Conservation (phyloP, 2,113 vertebrate species). For the Sylvietta virens region DNA sequence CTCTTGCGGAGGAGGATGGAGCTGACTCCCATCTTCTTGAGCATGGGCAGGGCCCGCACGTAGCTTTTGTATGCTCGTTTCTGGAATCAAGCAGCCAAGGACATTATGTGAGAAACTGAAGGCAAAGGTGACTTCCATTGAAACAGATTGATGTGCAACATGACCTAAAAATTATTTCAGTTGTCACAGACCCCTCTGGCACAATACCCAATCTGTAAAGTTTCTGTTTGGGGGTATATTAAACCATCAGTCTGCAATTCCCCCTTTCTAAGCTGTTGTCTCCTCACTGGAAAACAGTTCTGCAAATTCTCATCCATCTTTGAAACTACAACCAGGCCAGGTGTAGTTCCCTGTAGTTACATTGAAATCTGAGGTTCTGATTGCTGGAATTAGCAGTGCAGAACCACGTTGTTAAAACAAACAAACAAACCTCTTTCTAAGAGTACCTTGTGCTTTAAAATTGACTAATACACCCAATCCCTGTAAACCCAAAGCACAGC, state of each 20-base stretch:
- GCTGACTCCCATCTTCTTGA: conserved; percentile 94
- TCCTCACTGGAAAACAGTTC: not conserved
- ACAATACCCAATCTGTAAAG: not conserved
- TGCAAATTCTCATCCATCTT: not conserved
- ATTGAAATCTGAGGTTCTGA: not conserved
- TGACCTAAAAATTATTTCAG: not conserved
- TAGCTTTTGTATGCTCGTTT: conserved; percentile 98
- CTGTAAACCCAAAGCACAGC: not conserved
- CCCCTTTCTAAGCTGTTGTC: not conserved
- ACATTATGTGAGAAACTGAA: not conserved
- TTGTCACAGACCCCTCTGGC: not conserved
- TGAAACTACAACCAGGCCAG: not conserved
- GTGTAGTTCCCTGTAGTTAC: too few species aligned
- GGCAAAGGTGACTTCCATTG: not conserved
- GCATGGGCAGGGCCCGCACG: conserved; percentile 88
- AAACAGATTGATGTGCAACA: not conserved
- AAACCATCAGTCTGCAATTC: not conserved
- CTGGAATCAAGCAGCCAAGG: conserved; percentile 68
- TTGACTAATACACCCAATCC: not conserved
- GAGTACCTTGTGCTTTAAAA: not conserved
- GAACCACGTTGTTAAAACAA: not conserved
- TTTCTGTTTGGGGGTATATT: not conserved
- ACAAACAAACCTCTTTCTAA: not conserved
- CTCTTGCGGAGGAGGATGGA: conserved; percentile 95
- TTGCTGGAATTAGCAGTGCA: not conserved